These are phyloP conservation scores for Ceratoteleas bidentatus DNA, from an alignment of 1,140 invertebrate species.

Conservation along the genomic window DNA sequence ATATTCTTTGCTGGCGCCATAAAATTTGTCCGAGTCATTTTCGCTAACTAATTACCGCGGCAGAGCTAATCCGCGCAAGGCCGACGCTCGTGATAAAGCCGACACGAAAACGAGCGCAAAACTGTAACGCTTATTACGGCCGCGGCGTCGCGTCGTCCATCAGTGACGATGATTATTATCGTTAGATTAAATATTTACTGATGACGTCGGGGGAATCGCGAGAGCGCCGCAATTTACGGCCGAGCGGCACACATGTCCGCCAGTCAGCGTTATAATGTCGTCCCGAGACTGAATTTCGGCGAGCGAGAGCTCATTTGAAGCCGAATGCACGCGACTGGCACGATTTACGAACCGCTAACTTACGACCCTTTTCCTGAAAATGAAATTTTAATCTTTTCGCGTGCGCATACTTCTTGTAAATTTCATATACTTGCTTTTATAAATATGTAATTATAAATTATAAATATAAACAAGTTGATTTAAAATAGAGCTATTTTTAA, in stretches of 20 bases:
- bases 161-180: slow-evolving; percentile 48
- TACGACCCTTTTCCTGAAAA: slow-evolving; percentile 4
- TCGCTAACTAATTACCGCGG: no score
- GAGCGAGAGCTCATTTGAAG: slow-evolving; percentile 39
- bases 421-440: no score
- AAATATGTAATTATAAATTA: no score
- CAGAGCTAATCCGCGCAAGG: no score
- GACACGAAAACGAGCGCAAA: slow-evolving; percentile 18
- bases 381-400: background rate
- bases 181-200: slow-evolving; percentile 52
- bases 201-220: slow-evolving; percentile 32
- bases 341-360: slow-evolving; percentile 35
- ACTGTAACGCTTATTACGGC: slow-evolving; percentile 29
- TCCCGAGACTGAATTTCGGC: slow-evolving; percentile 37
- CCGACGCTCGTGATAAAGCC: no score
- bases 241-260: slow-evolving; percentile 22
- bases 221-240: slow-evolving; percentile 24
- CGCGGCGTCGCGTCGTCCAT: slow-evolving; percentile 27
- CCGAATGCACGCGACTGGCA: slow-evolving; percentile 12
- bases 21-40: no score
- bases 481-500: no score
- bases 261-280: slow-evolving; percentile 36
- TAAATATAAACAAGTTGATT: no score
- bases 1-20: no score
- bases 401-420: background rate